Conservation (phyloP, 2,888 invertebrate genomes). For the Hypselothyrea guttata region DNA sequence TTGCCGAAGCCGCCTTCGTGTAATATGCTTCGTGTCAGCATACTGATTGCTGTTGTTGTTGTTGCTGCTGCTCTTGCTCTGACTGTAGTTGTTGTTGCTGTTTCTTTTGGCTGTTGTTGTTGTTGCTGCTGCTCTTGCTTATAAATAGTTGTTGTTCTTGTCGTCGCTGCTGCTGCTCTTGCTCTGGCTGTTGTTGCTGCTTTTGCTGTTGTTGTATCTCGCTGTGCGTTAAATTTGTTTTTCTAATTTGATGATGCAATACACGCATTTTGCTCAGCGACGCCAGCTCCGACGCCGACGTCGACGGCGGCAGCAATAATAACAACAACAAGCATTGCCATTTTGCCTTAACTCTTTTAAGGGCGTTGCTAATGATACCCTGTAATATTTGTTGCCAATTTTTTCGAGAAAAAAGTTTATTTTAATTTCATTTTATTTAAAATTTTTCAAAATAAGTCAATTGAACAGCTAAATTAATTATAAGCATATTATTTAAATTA, state of each 20-base stretch:
- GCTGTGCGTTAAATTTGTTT: constrained; percentile 66
- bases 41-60: constrained; percentile 27
- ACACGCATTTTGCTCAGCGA: constrained; percentile 61
- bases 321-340: constrained; percentile 18
- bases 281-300: constrained; percentile 23
- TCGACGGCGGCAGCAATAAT: constrained; percentile 4
- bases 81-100: too few relatives aligned
- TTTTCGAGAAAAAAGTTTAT: too few relatives aligned
- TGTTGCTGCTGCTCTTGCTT: too few relatives aligned
- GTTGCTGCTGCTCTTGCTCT: constrained; percentile 1
- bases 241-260: constrained; percentile 75
- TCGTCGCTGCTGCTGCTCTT: too few relatives aligned
- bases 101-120: too few relatives aligned
- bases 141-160: too few relatives aligned
- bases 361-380: constrained; percentile 24
- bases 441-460: too few relatives aligned
- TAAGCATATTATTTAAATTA: too few relatives aligned
- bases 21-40: constrained; percentile 48
- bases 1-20: constrained; percentile 36
- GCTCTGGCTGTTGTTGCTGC: not conserved
- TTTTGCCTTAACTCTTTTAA: constrained; percentile 34
- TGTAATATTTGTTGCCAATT: too few relatives aligned
- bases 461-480: too few relatives aligned
- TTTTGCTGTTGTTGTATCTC: constrained; percentile 12
- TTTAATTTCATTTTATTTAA: too few relatives aligned